Percentiles rank a stretch among this genome's conserved stretches.
Evolutionary conservation across 1,140 invertebrate species (phyloP).

Genomic region (Hyposmocoma kahamanoa): DNA sequence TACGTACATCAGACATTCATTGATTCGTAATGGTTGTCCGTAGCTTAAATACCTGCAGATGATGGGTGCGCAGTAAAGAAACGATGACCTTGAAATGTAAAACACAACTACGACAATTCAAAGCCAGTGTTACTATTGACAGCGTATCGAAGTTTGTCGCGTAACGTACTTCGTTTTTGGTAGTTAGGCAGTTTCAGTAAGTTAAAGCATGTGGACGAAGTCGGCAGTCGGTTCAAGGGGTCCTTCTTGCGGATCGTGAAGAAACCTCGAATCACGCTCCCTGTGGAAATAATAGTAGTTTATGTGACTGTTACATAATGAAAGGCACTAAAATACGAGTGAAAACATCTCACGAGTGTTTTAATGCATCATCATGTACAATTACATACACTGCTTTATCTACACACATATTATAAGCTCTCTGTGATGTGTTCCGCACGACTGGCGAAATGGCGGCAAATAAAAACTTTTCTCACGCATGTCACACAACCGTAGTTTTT

Average conservation of each 20-base stretch:
- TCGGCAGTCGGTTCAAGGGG: constrained; percentile 95
- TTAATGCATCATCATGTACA: no score
- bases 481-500: no score
- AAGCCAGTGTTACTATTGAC: constrained; percentile 99
- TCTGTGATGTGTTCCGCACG: no score
- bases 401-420: no score
- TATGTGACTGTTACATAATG: no score
- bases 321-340: no score
- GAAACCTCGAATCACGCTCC: constrained; percentile 97
- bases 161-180: constrained; percentile 94
- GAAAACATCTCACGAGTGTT: no score
- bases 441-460: no score
- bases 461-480: no score
- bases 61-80: background rate
- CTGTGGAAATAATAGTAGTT: no score
- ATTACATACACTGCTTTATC: no score
- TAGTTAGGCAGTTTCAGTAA: constrained; percentile 99
- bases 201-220: constrained; percentile 99
- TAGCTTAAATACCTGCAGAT: background rate
- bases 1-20: background rate
- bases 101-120: constrained; percentile 87
- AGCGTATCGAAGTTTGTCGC: constrained; percentile 97
- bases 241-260: constrained; percentile 98
- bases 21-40: background rate
- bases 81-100: no score